These are phyloP conservation scores for Drosophila insularis DNA, from an alignment of 1,140 invertebrate species.

Conservation along the genomic window DNA sequence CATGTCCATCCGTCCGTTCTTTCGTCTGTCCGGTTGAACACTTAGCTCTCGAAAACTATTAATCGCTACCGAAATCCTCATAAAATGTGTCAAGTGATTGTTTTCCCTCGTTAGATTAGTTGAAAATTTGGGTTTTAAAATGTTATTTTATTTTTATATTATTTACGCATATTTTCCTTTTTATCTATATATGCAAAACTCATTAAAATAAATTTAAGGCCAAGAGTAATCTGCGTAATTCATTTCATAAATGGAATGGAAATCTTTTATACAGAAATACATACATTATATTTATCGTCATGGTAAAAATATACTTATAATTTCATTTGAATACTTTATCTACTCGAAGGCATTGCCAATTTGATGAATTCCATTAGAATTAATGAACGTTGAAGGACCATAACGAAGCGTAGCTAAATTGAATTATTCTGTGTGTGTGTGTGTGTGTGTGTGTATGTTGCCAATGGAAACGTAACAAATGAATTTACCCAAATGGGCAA, in stretches of 20 bases:
- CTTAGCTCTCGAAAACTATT: too few species aligned
- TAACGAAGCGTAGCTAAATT: slow-evolving; percentile 44
- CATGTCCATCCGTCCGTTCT: too few species aligned
- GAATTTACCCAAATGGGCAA: slow-evolving; percentile 26
- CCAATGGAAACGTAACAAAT: slow-evolving; percentile 48
- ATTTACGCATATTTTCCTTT: background rate
- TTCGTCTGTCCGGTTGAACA: too few species aligned
- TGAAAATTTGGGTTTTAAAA: slow-evolving; percentile 19
- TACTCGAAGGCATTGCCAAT: slow-evolving; percentile 47
- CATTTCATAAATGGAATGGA: slow-evolving; percentile 4
- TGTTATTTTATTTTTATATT: slow-evolving; percentile 17
- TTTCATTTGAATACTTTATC: slow-evolving; percentile 5
- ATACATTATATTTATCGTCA: background rate
- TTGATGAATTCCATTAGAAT: slow-evolving; percentile 45
- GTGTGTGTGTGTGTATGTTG: slow-evolving; percentile 2
- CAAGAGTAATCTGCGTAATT: background rate
- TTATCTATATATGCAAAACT: background rate
- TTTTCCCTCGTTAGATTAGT: slow-evolving; percentile 42
- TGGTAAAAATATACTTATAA: background rate
- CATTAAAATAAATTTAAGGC: background rate
- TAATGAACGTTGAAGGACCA: slow-evolving; percentile 40
- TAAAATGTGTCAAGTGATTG: slow-evolving; percentile 53
- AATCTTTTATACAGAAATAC: background rate
- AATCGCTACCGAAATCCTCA: slow-evolving; percentile 50
- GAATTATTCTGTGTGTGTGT: slow-evolving; percentile 5